Percentiles rank a stretch among this genome's conserved stretches.
Conservation (phyloP, 1,140 invertebrate genomes). For the Leptopilina boulardi region DNA sequence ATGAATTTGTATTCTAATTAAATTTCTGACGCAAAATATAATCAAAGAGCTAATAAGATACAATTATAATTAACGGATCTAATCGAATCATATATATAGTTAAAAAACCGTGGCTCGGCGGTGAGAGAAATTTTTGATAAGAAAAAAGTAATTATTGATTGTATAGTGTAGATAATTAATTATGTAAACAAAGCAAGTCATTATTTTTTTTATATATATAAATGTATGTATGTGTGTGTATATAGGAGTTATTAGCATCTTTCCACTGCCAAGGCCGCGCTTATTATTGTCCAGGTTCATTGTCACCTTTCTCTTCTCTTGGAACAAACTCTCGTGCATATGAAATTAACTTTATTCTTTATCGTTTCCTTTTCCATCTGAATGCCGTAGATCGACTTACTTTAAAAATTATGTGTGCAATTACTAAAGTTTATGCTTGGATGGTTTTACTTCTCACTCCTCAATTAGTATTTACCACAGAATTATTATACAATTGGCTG, state of each 20-base stretch:
- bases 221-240: too few relatives aligned
- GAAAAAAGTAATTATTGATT: slow-evolving; percentile 12
- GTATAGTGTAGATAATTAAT: background rate
- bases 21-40: too few relatives aligned
- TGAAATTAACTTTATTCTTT: background rate
- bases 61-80: background rate
- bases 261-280: slow-evolving; percentile 26
- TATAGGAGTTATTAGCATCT: slow-evolving; percentile 12
- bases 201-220: background rate
- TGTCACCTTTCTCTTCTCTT: slow-evolving; percentile 36
- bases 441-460: slow-evolving; percentile 9
- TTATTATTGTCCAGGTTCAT: slow-evolving; percentile 23
- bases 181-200: background rate
- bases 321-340: background rate
- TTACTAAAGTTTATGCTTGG: slow-evolving; percentile 15
- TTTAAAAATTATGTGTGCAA: slow-evolving; percentile 23
- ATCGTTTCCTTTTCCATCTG: background rate
- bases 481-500: slow-evolving; percentile 27
- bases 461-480: background rate
- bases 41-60: background rate
- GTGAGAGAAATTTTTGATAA: background rate
- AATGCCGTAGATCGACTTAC: slow-evolving; percentile 6
- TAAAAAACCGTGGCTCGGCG: background rate
- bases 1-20: too few relatives aligned
- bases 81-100: background rate